Evolutionary conservation across 1,140 invertebrate species (phyloP), one percentile per base, ranked within the genome.

Genomic region (Popillia japonica): DNA sequence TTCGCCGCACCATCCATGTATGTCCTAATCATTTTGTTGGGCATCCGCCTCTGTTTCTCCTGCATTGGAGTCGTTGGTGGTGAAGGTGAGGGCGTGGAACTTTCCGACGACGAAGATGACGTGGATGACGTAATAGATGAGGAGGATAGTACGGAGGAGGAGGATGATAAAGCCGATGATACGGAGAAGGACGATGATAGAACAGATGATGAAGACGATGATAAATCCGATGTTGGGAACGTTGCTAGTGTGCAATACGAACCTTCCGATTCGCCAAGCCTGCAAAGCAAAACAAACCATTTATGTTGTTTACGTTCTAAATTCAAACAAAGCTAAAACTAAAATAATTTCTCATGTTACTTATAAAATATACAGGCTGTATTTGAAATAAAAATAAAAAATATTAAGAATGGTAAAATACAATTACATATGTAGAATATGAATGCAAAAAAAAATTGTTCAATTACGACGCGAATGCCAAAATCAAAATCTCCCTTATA

Each of bases 201-300:
- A 40, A 76, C 22, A 17, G 84, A 80, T 10, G 81, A 80, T 20
- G 72, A 75, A 40, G 79, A 75, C 40, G 83, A 83, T 27, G 82
- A 83, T 72, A 79, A 78, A 77, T 83, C 83, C 34, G 80, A 79
- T 68, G 61, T 27, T 20, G 84, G 80, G 75, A 86, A 86, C 78
- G 85, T 85, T 83, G 85, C 85, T 85, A 86, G 80, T 76, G 85
- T 86, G 83, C 85, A 86, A 80, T 86, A 86, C 84, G 85, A 86
- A 84, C 85, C 85, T 85, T 86, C 85, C 59, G 84, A 85, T 85
- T 86, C 85, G 84, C 85, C 85, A 44, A 86, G 83, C 81, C 85
- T 86, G 78, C 0, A 81, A 78, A 17, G 59, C 17, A 76, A 44
- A 73, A 55, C n/a, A 76, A 74, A 41, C 10, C 6, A 17, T 22